Base-by-base conservation (phyloP, 2,888 invertebrate genomes). In the Melanophora roralis region DNA sequence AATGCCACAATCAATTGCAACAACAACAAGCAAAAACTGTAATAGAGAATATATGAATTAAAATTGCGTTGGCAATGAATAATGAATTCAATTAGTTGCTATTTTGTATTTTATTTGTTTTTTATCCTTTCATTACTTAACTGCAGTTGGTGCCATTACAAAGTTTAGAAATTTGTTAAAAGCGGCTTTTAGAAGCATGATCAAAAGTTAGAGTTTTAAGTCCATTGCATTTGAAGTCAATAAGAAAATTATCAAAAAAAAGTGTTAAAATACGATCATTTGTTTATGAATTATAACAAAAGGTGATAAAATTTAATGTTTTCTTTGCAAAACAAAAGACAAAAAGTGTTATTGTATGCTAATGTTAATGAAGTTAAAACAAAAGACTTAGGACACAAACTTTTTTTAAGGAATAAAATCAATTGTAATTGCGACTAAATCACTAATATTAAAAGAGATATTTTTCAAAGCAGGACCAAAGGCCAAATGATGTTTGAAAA, bases 41-140 rank as follows among this genome's bases (percentile, higher is more conserved):
- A 5, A 27, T 27, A 6, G 3, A 27, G 27, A 27, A 5, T 27
- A 43, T 51, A 38, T 36, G n/a, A 38, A 51, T 38, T n/a, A 67
- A 75, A 76, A 80, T 80, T 80, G 80, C 80, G 80, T 80, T 80
- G 80, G 80, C 78, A 68, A 64, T 78, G 79, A 78, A 80, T 82
- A 81, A 82, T 83, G 82, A 82, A 82, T 83, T 83, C 82, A 83
- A 83, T 83, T 83, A 83, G 82, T 76, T 72, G 59, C 9, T 69
- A 40, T 64, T 74, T 74, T 65, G 65, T 32, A 72, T 72, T 67
- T 16, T 7, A 19, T 38, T 21, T 49, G 53, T 4, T 27, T 38
- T 49, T 45, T 16, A 12, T 38, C 11, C 32, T 64, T 19, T 21
- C 6, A 32, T 8, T n/a, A 21, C 55, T 9, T 11, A n/a, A 9